Conservation (phyloP, 2,113 vertebrate genomes). For the Spermophilus dauricus region DNA sequence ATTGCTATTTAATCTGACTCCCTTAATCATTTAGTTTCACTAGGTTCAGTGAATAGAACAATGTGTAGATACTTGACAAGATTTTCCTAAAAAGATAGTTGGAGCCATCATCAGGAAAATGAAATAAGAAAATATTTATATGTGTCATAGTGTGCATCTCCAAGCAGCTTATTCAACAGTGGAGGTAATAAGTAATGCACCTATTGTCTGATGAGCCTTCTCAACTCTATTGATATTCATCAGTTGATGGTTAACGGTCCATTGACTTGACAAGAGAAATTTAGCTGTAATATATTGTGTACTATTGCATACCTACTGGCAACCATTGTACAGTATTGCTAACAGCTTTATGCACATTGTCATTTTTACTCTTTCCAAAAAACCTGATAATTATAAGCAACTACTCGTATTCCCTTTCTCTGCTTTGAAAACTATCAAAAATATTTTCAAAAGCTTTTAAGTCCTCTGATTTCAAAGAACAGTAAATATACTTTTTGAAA, state of each 20-base stretch:
- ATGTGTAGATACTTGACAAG: neutral
- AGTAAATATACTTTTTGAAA: neutral
- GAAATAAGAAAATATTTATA: constrained; percentile 19
- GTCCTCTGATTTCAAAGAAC: neutral
- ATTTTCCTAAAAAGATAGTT: neutral
- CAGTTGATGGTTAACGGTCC: neutral
- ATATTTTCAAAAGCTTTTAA: constrained; percentile 36
- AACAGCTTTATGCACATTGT: neutral
- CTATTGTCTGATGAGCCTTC: neutral
- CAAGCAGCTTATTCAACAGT: neutral
- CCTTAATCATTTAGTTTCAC: neutral
- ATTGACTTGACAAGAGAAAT: neutral
- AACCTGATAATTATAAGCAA: neutral
- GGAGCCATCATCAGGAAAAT: neutral
- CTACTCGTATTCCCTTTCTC: neutral
- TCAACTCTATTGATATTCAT: neutral
- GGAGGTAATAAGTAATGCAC: neutral
- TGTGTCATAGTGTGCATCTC: neutral
- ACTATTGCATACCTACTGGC: neutral
- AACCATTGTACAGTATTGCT: neutral
- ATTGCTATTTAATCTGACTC: neutral
- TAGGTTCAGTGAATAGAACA: neutral
- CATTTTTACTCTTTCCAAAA: constrained; percentile 4
- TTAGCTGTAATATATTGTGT: neutral
- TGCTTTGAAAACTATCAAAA: neutral